Percentiles rank a stretch among this genome's conserved stretches.
Conservation (phyloP, 2,113 vertebrate genomes). For the Neodon shergylaensis region DNA sequence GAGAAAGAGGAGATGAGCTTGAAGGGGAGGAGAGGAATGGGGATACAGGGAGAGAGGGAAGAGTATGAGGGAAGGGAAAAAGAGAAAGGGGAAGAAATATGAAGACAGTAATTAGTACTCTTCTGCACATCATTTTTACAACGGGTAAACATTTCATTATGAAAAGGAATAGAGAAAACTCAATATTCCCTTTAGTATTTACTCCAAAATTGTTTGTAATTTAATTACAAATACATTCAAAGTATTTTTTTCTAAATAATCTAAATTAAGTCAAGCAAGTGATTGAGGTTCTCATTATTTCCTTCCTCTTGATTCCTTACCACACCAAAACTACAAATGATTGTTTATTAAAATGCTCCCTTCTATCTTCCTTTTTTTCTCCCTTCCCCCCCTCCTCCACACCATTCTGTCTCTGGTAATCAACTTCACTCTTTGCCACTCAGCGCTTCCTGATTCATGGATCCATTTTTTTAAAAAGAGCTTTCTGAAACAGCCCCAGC, state of each 20-base stretch:
- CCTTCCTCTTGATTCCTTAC: not conserved
- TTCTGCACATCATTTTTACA: conserved; percentile 57
- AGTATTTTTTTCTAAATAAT: conserved; percentile 45
- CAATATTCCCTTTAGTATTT: not conserved
- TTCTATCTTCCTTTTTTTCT: not conserved
- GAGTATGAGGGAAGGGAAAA: too few relatives aligned
- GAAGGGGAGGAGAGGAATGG: too few relatives aligned
- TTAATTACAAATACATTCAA: conserved; percentile 14
- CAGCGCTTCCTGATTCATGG: not conserved
- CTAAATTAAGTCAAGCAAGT: conserved; percentile 21
- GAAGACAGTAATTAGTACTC: conserved; percentile 62
- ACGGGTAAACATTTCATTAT: conserved; percentile 65
- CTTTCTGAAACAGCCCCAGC: not conserved
- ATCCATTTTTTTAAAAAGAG: not conserved
- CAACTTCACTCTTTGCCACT: not conserved
- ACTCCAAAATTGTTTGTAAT: not conserved
- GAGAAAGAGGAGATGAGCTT: not conserved
- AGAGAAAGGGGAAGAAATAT: not conserved
- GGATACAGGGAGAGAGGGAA: not conserved
- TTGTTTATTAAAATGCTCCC: not conserved
- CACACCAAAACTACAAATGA: not conserved
- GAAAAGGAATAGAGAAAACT: conserved; percentile 54
- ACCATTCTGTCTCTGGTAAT: not conserved
- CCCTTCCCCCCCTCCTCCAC: rapidly evolving
- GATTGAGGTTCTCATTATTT: conserved; percentile 24